Base-by-base conservation (phyloP, 37 sponge, comb jelly and placozoan species). In the Theonella swinhoei region DNA sequence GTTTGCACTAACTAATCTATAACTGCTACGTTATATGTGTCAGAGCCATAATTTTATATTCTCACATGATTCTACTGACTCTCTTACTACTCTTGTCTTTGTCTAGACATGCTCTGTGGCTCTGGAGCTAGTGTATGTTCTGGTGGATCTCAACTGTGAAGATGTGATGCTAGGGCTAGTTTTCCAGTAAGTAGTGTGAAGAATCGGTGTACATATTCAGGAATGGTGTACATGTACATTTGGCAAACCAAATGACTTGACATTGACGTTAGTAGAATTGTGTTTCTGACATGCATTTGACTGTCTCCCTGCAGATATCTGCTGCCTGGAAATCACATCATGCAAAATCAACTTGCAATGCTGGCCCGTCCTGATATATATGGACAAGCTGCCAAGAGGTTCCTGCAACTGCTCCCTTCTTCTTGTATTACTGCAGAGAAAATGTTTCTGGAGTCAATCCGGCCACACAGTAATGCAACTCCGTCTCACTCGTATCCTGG, bases 81-180 rank as follows among this genome's bases (percentile, higher is more conserved):
- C n/a, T n/a, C n/a, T n/a, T n/a, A n/a, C n/a, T n/a, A n/a, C n/a
- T n/a, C n/a, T n/a, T n/a, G n/a, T n/a, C n/a, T 29, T 37, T 36
- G 22, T 36, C 14, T 82, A 94, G 95, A 81, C 91, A 28, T 80
- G 84, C 78, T 29, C 87, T 29, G 92, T 91, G 38, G 37, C 95
- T 30, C 60, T 95, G 70, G 84, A 91, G 40, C 78, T 95, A 2
- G 83, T 95, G 33, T 60, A 74, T 63, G 42, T 82, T 32, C 42
- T 95, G 71, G 37, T 95, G 32, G 80, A 89, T 42, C 70, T 94
- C 20, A 88, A 88, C 79, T 91, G 95, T 85, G 95, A 94, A 62
- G 95, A 94, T 35, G 74, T 94, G 28, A 79, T 94, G 74, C 24
- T 94, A 43, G 79, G 85, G 37, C 79, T 91, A 37, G 68, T 85